Evolutionary conservation across 2,888 invertebrate species (phyloP).

Genomic region (Gymnoscelis rufifasciata): DNA sequence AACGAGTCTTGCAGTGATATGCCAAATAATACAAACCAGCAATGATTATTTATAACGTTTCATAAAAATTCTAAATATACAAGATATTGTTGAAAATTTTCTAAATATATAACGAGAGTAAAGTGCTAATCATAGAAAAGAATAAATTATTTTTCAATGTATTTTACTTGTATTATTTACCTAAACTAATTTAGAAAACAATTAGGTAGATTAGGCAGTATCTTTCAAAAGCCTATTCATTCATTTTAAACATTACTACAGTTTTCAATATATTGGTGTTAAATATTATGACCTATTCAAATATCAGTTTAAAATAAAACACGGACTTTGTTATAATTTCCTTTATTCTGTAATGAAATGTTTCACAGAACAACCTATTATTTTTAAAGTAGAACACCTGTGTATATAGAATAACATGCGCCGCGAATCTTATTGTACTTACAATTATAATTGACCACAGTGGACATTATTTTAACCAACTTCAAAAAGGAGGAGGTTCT

Average conservation of each 20-base stretch:
- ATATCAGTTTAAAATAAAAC: conserved; percentile 31
- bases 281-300: too few species aligned
- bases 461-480: too few species aligned
- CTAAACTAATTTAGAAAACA: not conserved
- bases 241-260: too few species aligned
- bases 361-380: conserved; percentile 2
- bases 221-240: too few species aligned
- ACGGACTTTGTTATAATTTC: conserved; percentile 13
- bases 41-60: conserved; percentile 72
- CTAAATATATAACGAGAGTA: conserved; percentile 74
- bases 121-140: conserved; percentile 66
- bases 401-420: too few species aligned
- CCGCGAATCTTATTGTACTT: too few species aligned
- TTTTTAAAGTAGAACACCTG: not conserved
- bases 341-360: conserved; percentile 7
- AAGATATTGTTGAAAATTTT: conserved; percentile 76
- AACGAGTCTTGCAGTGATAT: conserved; percentile 73
- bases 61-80: conserved; percentile 70
- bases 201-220: too few species aligned
- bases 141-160: conserved; percentile 78
- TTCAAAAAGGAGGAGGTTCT: too few species aligned
- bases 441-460: too few species aligned
- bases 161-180: conserved; percentile 53
- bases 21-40: conserved; percentile 75
- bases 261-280: too few species aligned